Base-by-base conservation (phyloP, 2,888 invertebrate species). In the Sarcophaga rosellei region DNA sequence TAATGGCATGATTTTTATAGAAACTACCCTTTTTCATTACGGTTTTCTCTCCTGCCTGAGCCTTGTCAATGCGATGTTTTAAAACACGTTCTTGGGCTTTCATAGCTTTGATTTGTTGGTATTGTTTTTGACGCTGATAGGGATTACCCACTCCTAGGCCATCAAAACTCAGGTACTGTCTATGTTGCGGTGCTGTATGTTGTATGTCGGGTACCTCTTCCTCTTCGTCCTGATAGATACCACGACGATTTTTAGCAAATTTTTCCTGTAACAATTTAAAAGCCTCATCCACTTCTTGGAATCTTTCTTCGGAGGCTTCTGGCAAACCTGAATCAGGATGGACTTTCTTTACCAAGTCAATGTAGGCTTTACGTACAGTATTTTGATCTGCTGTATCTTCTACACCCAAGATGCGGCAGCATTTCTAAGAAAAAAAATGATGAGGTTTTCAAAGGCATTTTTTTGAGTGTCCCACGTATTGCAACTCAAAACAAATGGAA, bases 181-280 rank as follows among this genome's bases (percentile, higher is more conserved):
- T 94, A 92, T 98, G 98, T 92, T 98, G 98, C 0, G 98, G 98
- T 17, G 97, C 97, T 79, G 96, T 97, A 90, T 98, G 97, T 95
- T 96, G 93, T 70, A 96, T 96, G 91, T 96, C 95, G 90, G 94
- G 95, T 69, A 95, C 95, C 88, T 94, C 92, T 17, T 93, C 92
- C 47, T 94, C 93, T 47, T 93, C 92, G 85, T 94, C 93, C n/a
- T 94, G 93, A 44, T 92, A 92, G 90, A 94, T 92, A 90, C 94
- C 92, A 93, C 95, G 93, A 90, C 95, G 91, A 93, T 95, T 93
- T 93, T 95, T 93, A 68, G 95, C 95, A 89, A 95, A 96, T 90
- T 96, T 95, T 89, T 95, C 95, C 89, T 95, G 95, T 4, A 97
- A 92, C 25, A 94, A 93, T 88, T 96, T 94, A 90, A 97, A 98